Base-by-base conservation (phyloP, 2,113 vertebrate species). In the Blennius ocellaris region DNA sequence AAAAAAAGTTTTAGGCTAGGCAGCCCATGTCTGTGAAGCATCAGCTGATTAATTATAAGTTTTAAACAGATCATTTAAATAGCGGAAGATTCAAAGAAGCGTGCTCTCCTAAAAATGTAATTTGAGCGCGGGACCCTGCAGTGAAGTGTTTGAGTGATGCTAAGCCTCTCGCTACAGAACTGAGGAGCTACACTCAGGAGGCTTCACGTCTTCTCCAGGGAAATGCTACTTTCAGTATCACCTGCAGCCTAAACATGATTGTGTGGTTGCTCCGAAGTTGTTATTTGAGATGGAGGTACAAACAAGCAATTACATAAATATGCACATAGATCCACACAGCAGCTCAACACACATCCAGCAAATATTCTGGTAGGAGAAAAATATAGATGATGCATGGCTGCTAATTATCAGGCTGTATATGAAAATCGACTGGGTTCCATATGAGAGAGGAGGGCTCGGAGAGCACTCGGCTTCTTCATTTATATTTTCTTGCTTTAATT, bases 161-260 rank as follows among this genome's bases (percentile, higher is more conserved):
- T 75, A 80, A 87, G 70, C 83, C 44, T 75, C 72, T 79, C 21
- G 72, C 77, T 56, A 78, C 73, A 14, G 68, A 83, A 80, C 61
- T 0, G 65, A 79, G 77, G 60, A 78, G 68, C 64, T 30, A 21
- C 36, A 78, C 89, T 91, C 81, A 5, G 67, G 81, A 89, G 87
- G 72, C 41, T 89, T 82, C 40, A 8, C 15, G 36, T 5, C 51
- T 30, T 89, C 91, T 89, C 89, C 41, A 21, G 90, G 86, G 89
- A 92, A 69, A 87, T 69, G 81, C 88, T 86, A 84, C 89, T 91
- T 90, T 85, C 70, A 88, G 87, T 87, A 92, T 82, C 87, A 92
- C 91, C 91, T 91, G 91, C 85, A 91, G 90, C 90, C 90, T 83
- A 89, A 92, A 92, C 91, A 92, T 55, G 76, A 87, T 83, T 72